phyloP scores from a whole-genome alignment of 2,888 invertebrate species.

The Epinotia bilunana region DNA sequence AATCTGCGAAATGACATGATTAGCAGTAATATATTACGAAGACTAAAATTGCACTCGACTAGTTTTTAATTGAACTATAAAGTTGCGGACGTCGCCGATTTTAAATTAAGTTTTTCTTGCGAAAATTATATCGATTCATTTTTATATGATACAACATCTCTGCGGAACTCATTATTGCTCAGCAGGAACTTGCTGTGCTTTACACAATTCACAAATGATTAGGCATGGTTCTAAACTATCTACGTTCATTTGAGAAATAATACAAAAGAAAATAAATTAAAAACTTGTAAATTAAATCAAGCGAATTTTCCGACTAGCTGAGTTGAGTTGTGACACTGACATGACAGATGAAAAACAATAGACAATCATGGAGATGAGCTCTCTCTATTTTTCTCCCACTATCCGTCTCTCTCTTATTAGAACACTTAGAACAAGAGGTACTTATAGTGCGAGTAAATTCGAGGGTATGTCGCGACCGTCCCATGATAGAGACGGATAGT shows the following conservation, averaged over 20 bases:
- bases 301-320: too few relatives aligned
- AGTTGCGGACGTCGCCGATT: not conserved
- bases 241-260: not conserved
- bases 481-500: too few relatives aligned
- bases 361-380: too few relatives aligned
- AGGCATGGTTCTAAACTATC: slow-evolving; percentile 6
- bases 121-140: slow-evolving; percentile 26
- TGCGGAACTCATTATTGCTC: slow-evolving; percentile 18
- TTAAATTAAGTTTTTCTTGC: slow-evolving; percentile 15
- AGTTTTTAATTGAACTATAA: not conserved
- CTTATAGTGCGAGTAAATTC: too few relatives aligned
- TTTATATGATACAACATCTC: slow-evolving; percentile 14
- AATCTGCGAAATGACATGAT: slow-evolving; percentile 44
- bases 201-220: not conserved
- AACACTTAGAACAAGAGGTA: too few relatives aligned
- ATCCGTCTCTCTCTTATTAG: too few relatives aligned
- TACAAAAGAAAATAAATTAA: slow-evolving; percentile 23
- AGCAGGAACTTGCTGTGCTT: not conserved
- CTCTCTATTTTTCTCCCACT: too few relatives aligned
- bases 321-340: too few relatives aligned
- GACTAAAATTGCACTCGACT: slow-evolving; percentile 8
- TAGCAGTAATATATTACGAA: not conserved
- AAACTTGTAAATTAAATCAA: not conserved
- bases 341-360: too few relatives aligned
- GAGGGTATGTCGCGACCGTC: too few relatives aligned